These are phyloP conservation scores for Tenthredo mesomela DNA, from an alignment of 2,888 invertebrate genomes.

Conservation along the genomic window DNA sequence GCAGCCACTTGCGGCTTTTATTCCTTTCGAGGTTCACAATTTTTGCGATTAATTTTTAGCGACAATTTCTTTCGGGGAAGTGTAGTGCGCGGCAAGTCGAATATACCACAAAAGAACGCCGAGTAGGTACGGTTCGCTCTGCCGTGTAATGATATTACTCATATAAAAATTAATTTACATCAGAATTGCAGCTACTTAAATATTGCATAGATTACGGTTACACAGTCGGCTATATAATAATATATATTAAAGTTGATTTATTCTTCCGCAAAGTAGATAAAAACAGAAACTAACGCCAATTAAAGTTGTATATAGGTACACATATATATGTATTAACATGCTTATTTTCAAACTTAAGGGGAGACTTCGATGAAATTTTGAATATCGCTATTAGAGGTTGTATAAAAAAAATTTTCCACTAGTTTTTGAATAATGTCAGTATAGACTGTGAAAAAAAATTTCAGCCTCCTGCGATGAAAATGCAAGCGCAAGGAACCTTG, in stretches of 20 bases:
- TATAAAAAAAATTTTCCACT: no score
- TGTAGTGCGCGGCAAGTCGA: neutral
- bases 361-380: no score
- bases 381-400: no score
- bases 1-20: neutral
- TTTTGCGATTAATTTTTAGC: constrained; percentile 4
- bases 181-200: constrained; percentile 30
- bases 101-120: neutral
- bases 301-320: neutral
- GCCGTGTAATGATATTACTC: constrained; percentile 2
- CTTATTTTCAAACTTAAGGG: constrained; percentile 9
- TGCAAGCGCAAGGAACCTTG: no score
- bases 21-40: neutral
- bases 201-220: constrained; percentile 12
- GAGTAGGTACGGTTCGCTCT: neutral
- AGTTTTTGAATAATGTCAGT: no score
- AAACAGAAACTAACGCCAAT: constrained; percentile 26
- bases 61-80: neutral
- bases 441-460: no score
- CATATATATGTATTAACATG: neutral
- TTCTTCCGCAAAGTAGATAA: constrained; percentile 27
- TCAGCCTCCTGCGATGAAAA: no score
- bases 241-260: constrained; percentile 44
- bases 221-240: constrained; percentile 8
- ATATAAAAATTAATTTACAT: constrained; percentile 36